Conservation (phyloP, 2,113 vertebrate species). For the Tinamus guttatus region DNA sequence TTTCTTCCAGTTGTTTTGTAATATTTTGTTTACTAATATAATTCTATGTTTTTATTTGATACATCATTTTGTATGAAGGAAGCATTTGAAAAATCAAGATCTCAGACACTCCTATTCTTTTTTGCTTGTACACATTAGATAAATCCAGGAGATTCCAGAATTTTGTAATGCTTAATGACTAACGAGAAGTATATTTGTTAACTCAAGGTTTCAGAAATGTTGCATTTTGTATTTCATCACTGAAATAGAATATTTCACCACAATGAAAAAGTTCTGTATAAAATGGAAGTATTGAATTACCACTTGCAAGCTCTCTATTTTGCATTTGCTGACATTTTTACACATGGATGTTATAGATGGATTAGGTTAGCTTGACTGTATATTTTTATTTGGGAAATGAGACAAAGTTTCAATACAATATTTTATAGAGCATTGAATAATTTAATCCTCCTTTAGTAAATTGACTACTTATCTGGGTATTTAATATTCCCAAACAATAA, state of each 20-base stretch:
- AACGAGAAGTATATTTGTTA: background rate
- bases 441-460: background rate
- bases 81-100: background rate
- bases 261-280: background rate
- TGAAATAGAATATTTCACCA: background rate
- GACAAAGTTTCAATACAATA: background rate
- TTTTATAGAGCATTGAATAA: background rate
- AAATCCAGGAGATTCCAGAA: background rate
- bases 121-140: background rate
- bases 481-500: background rate
- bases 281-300: background rate
- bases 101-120: background rate
- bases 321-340: background rate
- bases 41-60: background rate
- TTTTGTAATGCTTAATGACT: background rate
- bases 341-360: background rate
- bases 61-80: background rate
- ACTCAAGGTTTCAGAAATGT: background rate
- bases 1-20: background rate
- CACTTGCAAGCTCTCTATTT: background rate
- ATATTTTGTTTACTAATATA: background rate
- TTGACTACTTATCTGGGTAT: background rate
- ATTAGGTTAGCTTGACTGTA: background rate
- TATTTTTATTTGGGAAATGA: background rate
- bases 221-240: background rate